Evolutionary conservation across 2,113 vertebrate species (phyloP).

Genomic region (Hypocryptadius cinnamomeus): DNA sequence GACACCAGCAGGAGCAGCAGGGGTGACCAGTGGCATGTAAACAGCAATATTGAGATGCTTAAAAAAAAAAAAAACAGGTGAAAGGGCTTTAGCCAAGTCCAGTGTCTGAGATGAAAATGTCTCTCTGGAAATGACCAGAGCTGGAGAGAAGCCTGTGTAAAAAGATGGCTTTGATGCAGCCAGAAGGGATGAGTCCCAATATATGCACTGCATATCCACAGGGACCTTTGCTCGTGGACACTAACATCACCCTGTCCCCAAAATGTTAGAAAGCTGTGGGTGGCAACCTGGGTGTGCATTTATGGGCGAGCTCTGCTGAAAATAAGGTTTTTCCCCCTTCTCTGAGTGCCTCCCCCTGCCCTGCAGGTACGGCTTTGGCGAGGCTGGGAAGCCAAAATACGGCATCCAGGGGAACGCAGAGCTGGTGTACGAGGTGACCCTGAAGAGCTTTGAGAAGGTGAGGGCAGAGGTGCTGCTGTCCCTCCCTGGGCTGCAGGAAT

Average conservation of each 20-base stretch:
- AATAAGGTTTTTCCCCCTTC: background rate
- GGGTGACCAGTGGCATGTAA: rapidly evolving
- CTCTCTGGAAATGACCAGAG: background rate
- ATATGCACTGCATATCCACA: rapidly evolving
- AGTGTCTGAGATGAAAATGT: background rate
- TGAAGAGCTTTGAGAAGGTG: slow-evolving; percentile 93
- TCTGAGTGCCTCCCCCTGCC: background rate
- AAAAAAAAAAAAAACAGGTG: background rate
- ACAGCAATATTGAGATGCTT: background rate
- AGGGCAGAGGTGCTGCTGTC: background rate
- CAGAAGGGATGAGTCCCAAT: background rate
- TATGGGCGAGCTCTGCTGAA: background rate
- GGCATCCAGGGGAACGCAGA: slow-evolving; percentile 84
- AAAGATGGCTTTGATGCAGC: background rate
- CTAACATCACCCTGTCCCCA: background rate
- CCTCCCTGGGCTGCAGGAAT: background rate
- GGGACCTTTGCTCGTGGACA: rapidly evolving
- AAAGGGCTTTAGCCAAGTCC: background rate
- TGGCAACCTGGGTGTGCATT: no score
- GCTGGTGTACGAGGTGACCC: slow-evolving; percentile 86
- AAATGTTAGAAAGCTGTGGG: background rate
- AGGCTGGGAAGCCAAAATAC: slow-evolving; percentile 80
- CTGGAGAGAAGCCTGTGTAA: background rate
- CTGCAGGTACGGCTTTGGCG: slow-evolving; percentile 89
- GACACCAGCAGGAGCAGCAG: background rate